Percentiles rank a stretch among this genome's conserved stretches.
These are phyloP conservation scores for Brachyptera risi DNA, from an alignment of 2,888 invertebrate genomes.

Conservation along the genomic window DNA sequence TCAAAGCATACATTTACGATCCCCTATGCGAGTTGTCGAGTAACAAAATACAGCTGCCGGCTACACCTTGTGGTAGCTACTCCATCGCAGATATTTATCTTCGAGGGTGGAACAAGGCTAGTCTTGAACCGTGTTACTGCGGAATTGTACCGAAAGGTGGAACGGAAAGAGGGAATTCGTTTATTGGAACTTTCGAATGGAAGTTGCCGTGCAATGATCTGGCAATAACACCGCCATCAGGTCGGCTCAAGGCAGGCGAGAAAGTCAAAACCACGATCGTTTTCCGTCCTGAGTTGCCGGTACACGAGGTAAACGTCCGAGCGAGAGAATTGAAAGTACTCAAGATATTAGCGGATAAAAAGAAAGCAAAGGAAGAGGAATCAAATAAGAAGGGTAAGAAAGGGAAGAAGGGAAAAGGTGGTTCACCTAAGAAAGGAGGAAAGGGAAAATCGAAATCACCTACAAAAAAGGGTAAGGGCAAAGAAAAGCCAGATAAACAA, in stretches of 20 bases:
- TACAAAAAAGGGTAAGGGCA: not conserved
- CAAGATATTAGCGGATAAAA: not conserved
- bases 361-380: not conserved
- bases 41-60: not conserved
- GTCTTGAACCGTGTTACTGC: slow-evolving; percentile 1
- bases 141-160: not conserved
- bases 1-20: slow-evolving; percentile 4
- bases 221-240: not conserved
- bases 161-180: too few species aligned
- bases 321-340: not conserved
- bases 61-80: slow-evolving; percentile 12
- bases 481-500: not conserved
- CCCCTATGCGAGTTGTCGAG: slow-evolving; percentile 6
- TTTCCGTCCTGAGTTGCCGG: slow-evolving; percentile 5
- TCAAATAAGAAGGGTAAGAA: not conserved
- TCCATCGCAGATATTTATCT: not conserved
- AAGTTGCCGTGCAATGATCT: not conserved
- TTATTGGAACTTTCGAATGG: not conserved
- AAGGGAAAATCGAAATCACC: not conserved
- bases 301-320: not conserved
- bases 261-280: not conserved
- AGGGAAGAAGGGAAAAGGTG: not conserved
- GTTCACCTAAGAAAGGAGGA: not conserved
- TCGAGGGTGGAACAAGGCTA: not conserved
- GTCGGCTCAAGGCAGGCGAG: not conserved